A percentile compares a stretch with the other conserved stretches of the same genome.
Evolutionary conservation across 2,113 vertebrate species (phyloP).

Genomic region (Elachura formosa): DNA sequence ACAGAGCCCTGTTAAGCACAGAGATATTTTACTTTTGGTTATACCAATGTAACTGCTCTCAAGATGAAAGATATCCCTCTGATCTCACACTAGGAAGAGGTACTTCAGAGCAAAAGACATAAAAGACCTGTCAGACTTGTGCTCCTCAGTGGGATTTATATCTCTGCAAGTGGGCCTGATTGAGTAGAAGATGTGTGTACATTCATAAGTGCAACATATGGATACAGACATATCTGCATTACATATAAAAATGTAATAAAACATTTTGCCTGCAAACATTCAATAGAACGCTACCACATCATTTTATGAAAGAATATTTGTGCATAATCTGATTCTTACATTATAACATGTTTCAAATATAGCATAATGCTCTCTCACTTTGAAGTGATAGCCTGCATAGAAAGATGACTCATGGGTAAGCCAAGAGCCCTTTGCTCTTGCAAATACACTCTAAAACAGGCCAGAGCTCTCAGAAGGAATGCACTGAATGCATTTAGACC

Average conservation of each 20-base stretch:
- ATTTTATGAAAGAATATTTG: constrained; percentile 27
- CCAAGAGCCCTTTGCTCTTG: not conserved
- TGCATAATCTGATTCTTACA: not conserved
- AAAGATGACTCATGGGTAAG: not conserved
- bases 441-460: not conserved
- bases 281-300: not conserved
- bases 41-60: not conserved
- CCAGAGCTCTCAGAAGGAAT: not conserved
- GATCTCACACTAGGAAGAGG: not conserved
- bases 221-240: not conserved
- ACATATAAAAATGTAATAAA: not conserved
- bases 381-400: not conserved
- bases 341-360: not conserved
- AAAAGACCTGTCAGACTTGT: not conserved
- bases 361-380: not conserved
- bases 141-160: not conserved
- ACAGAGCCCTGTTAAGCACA: not conserved
- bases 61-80: not conserved
- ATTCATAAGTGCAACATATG: not conserved
- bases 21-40: not conserved
- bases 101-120: not conserved
- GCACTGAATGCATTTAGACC: not conserved
- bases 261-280: not conserved
- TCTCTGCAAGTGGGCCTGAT: not conserved
- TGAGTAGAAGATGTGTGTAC: not conserved